Evolutionary conservation across 2,797 vertebrate species (phyloP).

Genomic region (Vipera latastei): DNA sequence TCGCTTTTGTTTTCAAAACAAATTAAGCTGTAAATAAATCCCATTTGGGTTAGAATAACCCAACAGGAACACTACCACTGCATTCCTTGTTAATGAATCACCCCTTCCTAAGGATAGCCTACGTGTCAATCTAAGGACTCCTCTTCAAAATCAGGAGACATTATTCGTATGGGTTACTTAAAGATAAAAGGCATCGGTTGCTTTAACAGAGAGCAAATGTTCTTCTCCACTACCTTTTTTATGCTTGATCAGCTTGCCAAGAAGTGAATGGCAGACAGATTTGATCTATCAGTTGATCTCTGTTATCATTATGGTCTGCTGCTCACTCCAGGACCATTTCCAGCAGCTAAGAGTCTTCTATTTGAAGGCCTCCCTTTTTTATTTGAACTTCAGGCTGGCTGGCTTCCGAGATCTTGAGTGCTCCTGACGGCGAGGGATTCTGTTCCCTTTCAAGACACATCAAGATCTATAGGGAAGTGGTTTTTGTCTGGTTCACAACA

Average conservation of each 20-base stretch:
- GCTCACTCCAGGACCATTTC: neutral
- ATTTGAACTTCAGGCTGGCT: neutral
- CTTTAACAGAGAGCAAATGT: neutral
- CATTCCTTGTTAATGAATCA: neutral
- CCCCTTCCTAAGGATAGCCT: neutral
- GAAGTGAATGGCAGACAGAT: neutral
- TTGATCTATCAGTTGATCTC: neutral
- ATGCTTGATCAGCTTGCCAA: neutral
- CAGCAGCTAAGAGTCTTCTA: neutral
- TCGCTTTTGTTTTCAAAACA: constrained; percentile 31
- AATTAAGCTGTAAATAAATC: neutral
- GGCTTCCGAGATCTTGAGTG: neutral
- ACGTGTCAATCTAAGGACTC: neutral
- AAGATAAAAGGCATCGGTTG: neutral
- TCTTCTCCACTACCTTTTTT: neutral
- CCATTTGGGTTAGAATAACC: neutral
- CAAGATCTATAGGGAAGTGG: neutral
- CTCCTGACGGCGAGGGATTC: neutral
- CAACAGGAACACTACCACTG: neutral
- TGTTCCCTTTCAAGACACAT: neutral
- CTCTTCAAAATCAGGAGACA: neutral
- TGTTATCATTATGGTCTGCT: neutral
- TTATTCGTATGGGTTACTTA: neutral
- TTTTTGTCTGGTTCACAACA: neutral
- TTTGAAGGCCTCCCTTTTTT: neutral